Base-by-base conservation (phyloP, 2,797 vertebrate genomes). In the Cheirogaleus major region DNA sequence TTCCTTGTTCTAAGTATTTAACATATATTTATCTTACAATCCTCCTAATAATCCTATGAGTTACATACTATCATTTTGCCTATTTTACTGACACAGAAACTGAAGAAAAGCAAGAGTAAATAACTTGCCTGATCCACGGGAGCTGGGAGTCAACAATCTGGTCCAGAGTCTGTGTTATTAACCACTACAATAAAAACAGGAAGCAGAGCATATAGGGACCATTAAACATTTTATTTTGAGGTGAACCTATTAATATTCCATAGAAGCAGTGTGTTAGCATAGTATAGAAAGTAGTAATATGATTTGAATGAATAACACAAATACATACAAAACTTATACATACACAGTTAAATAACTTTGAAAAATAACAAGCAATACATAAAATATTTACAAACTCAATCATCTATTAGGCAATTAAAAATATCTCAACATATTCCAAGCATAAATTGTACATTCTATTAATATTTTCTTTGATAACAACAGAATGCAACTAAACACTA, bases 211-310 rank as follows among this genome's bases (percentile, higher is more conserved):
- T 23, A 83, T 7, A 76, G 5, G 30, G 15, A 48, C 10, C 38
- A 91, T 87, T 48, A 78, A 93, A 50, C 9, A 11, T 76, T 97
- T 97, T 91, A 95, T 97, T 97, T 95, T 93, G 41, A 65, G 11
- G 2, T 30, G 15, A 89, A 38, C 7, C 78, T 76, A 61, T 63
- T 61, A 93, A 70, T 82, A 72, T 72, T 80, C 48, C 32, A 70
- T 27, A 83, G 14, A 48, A 38, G 43, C 63, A 17, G 11, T 87
- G 70, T 80, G 82, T 93, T 72, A 89, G 14, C 22, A 85, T 79
- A 59, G 48, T 92, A 59, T 73, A n/a, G 7, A 94, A 89, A 94
- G 23, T 50, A 7, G 30, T 45, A 73, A 59, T 27, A 59, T 38
- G 22, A 65, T 82, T 69, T 57, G 38, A 25, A 38, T 75, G 50